Base-by-base conservation (phyloP, 2,888 invertebrate species). In the Oegoconia quadripuncta region DNA sequence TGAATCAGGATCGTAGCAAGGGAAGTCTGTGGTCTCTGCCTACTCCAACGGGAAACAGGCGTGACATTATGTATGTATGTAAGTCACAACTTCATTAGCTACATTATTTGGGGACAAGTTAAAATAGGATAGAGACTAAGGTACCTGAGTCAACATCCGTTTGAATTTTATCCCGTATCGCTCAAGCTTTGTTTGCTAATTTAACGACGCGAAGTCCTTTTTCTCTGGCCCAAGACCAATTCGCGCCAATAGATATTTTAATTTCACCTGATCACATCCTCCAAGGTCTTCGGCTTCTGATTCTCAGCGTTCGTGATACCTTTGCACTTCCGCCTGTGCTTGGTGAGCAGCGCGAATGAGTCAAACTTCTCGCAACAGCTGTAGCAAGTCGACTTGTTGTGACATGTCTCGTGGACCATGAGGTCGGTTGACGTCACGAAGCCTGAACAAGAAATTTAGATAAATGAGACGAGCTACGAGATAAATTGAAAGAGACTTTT, bases 401-500 rank as follows among this genome's bases (percentile, higher is more conserved):
- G 86, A 34, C 79, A 75, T 1, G 80, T 76, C 53, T 83, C 79
- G 42, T 87, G 86, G 1, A 82, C 81, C 72, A 77, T 76, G 15
- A 86, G 54, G 35, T 86, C 84, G 0, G 83, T 83, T 1, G 73
- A 62, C 0, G 86, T 84, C n/a, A 49, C 34, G 47, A 82, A 87
- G 40, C 46, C 86, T 86, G 59, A 1, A 46, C 13, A 39, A 43
- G 9, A 18, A 30, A 41, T 17, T 33, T 11, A 30, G 7, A n/a
- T n/a, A n/a, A n/a, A n/a, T n/a, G n/a, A n/a, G n/a, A n/a, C n/a
- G n/a, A n/a, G n/a, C n/a, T n/a, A n/a, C n/a, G n/a, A n/a, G n/a
- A n/a, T n/a, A n/a, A n/a, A n/a, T n/a, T n/a, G n/a, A n/a, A n/a
- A n/a, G n/a, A n/a, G n/a, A n/a, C n/a, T n/a, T n/a, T n/a, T n/a